These are phyloP conservation scores for Adelges cooleyi DNA, from an alignment of 1,140 invertebrate species.

Conservation along the genomic window DNA sequence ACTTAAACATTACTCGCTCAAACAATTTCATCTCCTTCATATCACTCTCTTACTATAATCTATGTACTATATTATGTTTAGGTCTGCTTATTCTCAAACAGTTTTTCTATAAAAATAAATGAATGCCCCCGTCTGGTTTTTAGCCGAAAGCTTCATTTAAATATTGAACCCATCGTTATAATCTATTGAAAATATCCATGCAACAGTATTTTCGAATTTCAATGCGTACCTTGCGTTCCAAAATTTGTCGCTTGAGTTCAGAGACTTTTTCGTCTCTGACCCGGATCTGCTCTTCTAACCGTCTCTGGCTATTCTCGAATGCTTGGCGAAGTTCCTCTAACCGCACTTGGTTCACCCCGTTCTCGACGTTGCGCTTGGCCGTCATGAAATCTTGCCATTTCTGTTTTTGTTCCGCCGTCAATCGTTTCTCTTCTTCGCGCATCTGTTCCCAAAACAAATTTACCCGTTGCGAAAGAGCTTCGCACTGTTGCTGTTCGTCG, in stretches of 20 bases:
- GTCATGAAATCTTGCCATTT: constrained; percentile 16
- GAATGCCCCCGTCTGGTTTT: too few relatives aligned
- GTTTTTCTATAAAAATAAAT: too few relatives aligned
- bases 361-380: constrained; percentile 1
- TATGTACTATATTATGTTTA: too few relatives aligned
- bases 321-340: not conserved
- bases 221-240: constrained; percentile 6
- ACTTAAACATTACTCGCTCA: too few relatives aligned
- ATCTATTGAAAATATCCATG: too few relatives aligned
- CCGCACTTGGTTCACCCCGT: not conserved
- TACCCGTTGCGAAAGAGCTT: constrained; percentile 33
- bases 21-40: too few relatives aligned
- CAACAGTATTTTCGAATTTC: too few relatives aligned
- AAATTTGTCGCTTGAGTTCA: constrained; percentile 1
- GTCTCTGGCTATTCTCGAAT: not conserved
- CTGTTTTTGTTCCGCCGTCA: not conserved
- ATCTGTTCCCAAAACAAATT: constrained; percentile 32
- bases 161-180: too few relatives aligned
- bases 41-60: too few relatives aligned
- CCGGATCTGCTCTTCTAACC: not conserved
- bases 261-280: not conserved
- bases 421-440: not conserved
- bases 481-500: constrained; percentile 30
- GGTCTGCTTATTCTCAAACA: too few relatives aligned
- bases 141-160: too few relatives aligned